phyloP scores from a whole-genome alignment of 2,113 vertebrate genomes.

The Cinclus cinclus region DNA sequence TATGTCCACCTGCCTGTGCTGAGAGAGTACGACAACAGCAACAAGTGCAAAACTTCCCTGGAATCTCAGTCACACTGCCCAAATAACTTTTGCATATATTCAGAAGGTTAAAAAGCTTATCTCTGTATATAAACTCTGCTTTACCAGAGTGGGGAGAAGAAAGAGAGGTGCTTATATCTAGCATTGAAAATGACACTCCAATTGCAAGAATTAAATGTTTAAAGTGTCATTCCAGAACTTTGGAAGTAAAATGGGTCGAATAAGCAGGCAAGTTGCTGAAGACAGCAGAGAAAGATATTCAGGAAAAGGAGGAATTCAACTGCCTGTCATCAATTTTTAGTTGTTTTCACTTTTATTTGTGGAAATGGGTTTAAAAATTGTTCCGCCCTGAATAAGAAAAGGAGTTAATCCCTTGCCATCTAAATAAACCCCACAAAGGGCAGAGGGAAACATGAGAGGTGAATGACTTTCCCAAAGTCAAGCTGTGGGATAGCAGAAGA shows the following conservation, averaged over 20 bases:
- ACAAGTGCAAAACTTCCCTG: neutral
- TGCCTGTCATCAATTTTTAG: neutral
- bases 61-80: neutral
- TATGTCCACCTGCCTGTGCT: neutral
- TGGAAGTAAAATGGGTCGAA: rapidly evolving
- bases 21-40: neutral
- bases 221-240: neutral
- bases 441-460: neutral
- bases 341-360: neutral
- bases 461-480: neutral
- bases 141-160: neutral
- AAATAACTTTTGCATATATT: neutral
- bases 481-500: neutral
- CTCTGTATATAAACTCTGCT: neutral
- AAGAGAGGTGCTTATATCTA: neutral
- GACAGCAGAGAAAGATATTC: neutral
- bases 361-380: neutral
- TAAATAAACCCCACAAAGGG: neutral
- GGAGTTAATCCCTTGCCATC: neutral
- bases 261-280: neutral
- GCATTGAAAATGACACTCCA: neutral
- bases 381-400: neutral
- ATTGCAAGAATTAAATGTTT: neutral
- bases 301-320: neutral
- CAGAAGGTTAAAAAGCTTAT: neutral